Evolutionary conservation across 1,140 invertebrate species (phyloP).

Genomic region (Drosophila quadrilineata): DNA sequence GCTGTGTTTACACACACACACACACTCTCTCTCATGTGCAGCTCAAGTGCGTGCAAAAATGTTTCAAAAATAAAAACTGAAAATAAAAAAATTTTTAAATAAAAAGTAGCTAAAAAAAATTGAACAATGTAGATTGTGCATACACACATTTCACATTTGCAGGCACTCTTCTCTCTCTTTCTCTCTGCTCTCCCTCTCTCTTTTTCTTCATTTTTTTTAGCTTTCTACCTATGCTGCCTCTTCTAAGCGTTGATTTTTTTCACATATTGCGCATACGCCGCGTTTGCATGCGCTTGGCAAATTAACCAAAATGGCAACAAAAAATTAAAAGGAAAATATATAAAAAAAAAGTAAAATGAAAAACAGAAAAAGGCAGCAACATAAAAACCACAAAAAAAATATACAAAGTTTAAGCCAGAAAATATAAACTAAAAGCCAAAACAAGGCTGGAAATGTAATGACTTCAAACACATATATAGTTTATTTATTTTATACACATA

Average conservation of each 20-base stretch:
- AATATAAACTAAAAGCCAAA: constrained; percentile 20
- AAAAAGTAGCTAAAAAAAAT: constrained; percentile 16
- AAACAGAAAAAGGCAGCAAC: constrained; percentile 45
- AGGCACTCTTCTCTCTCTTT: constrained; percentile 9
- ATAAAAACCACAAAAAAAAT: not conserved
- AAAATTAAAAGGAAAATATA: not conserved
- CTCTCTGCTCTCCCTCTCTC: no score
- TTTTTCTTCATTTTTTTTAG: no score
- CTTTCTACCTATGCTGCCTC: no score
- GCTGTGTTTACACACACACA: constrained; percentile 48
- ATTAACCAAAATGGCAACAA: constrained; percentile 60
- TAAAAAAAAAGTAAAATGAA: no score
- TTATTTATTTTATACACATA: not conserved
- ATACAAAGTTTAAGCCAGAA: not conserved
- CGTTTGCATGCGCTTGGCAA: constrained; percentile 65
- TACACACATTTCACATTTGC: constrained; percentile 26
- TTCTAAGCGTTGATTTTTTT: no score
- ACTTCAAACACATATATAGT: constrained; percentile 19
- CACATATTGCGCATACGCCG: constrained; percentile 64
- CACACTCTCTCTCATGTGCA: not conserved
- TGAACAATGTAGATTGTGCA: constrained; percentile 24
- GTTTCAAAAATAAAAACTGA: constrained; percentile 44
- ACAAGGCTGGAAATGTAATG: constrained; percentile 36
- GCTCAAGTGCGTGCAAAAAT: constrained; percentile 70
- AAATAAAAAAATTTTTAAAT: not conserved